Percentiles rank a stretch among this genome's conserved stretches.
These are phyloP conservation scores for Scaptomyza hsui DNA, from an alignment of 1,140 invertebrate species.

Conservation along the genomic window DNA sequence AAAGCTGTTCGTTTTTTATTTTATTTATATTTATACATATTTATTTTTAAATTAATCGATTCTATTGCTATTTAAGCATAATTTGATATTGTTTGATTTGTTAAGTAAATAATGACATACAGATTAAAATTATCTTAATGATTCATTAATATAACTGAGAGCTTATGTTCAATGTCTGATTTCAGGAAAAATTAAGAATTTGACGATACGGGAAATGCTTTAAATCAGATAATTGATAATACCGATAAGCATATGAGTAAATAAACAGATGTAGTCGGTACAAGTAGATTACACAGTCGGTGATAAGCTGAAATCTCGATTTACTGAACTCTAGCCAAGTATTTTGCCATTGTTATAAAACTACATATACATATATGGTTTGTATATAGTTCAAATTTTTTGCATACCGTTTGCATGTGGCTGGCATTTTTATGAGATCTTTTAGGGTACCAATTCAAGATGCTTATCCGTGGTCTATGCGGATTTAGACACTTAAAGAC, in stretches of 20 bases:
- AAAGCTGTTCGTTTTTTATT: too few species aligned
- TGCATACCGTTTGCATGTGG: conserved; percentile 1
- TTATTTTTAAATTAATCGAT: too few species aligned
- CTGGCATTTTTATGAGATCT: conserved; percentile 61
- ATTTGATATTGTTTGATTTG: too few species aligned
- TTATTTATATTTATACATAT: too few species aligned
- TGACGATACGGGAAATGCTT: conserved; percentile 1
- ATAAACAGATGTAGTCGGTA: conserved; percentile 17
- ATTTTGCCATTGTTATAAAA: not conserved
- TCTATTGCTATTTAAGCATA: too few species aligned
- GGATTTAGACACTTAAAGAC: conserved; percentile 11
- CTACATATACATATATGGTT: not conserved
- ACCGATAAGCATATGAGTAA: conserved; percentile 39
- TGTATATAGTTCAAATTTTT: conserved; percentile 27
- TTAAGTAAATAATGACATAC: too few species aligned
- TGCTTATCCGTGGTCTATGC: conserved; percentile 45
- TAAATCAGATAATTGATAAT: conserved; percentile 40
- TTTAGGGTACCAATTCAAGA: conserved; percentile 47
- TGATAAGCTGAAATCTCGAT: conserved; percentile 8
- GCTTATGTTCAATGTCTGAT: too few species aligned
- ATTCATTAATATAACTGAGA: too few species aligned
- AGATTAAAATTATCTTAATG: too few species aligned
- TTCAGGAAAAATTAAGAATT: not conserved
- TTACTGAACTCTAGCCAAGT: conserved; percentile 2
- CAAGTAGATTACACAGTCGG: not conserved